A percentile compares a stretch with the other conserved stretches of the same genome.
phyloP scores from a whole-genome alignment of 2,113 vertebrate species.

The Proteles cristata region DNA sequence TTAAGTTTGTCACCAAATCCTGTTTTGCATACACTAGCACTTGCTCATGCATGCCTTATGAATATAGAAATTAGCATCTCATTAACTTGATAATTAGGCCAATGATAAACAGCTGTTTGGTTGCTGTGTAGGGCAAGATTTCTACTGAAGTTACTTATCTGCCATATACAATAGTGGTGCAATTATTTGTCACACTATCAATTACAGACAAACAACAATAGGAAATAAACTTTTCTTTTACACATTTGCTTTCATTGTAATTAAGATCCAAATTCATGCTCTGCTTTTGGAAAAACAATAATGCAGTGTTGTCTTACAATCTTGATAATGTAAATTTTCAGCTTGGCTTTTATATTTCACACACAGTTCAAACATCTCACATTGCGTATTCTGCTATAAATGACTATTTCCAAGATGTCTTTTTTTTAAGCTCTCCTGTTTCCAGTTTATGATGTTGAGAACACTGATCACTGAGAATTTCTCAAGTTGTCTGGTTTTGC shows the following conservation, averaged over 20 bases:
- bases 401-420: conserved; percentile 38
- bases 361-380: conserved; percentile 48
- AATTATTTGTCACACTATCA: conserved; percentile 80
- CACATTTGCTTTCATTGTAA: conserved; percentile 76
- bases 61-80: conserved; percentile 95
- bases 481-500: not conserved
- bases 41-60: conserved; percentile 92
- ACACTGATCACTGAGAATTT: conserved; percentile 50
- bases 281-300: conserved; percentile 67
- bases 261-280: conserved; percentile 71
- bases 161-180: conserved; percentile 80
- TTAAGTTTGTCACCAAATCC: conserved; percentile 90
- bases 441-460: conserved; percentile 49
- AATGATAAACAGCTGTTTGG: conserved; percentile 94
- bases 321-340: conserved; percentile 71
- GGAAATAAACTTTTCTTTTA: conserved; percentile 63
- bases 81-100: conserved; percentile 96
- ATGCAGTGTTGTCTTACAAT: conserved; percentile 66
- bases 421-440: conserved; percentile 35
- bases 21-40: conserved; percentile 88
- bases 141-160: conserved; percentile 84
- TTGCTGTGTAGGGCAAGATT: conserved; percentile 86
- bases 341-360: conserved; percentile 46
- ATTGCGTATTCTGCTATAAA: conserved; percentile 46
- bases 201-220: conserved; percentile 70